These are phyloP conservation scores for Noctua pronuba DNA, from an alignment of 2,888 invertebrate species.

Conservation along the genomic window DNA sequence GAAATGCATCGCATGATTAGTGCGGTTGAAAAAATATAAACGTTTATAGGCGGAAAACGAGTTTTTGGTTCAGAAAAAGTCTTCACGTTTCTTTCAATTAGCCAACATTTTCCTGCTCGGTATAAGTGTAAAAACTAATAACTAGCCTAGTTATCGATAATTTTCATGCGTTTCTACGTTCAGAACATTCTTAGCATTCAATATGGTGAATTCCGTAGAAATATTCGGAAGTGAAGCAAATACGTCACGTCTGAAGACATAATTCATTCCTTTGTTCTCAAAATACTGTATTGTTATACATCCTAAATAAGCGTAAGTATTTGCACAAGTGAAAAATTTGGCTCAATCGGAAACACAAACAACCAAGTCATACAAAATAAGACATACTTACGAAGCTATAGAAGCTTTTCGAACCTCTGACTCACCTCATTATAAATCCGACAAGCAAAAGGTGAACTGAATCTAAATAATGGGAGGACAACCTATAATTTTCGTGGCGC, in stretches of 20 bases:
- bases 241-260: constrained; percentile 3
- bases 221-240: constrained; percentile 4
- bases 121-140: neutral
- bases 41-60: constrained; percentile 2
- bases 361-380: constrained; percentile 18
- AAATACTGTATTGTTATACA: constrained; percentile 13
- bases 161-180: neutral
- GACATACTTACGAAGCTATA: neutral
- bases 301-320: constrained; percentile 29
- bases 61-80: neutral
- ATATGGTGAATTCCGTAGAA: neutral
- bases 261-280: constrained; percentile 38
- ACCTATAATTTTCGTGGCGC: constrained; percentile 17
- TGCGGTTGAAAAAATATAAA: constrained; percentile 23
- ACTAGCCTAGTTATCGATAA: neutral
- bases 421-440: constrained; percentile 14
- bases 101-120: neutral
- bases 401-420: constrained; percentile 10
- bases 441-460: constrained; percentile 26
- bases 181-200: neutral
- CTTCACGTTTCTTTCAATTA: neutral
- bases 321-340: constrained; percentile 56
- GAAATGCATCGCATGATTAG: constrained; percentile 21
- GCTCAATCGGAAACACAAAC: constrained; percentile 27
- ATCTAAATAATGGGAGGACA: constrained; percentile 31